Percentiles rank a stretch among this genome's conserved stretches.
Evolutionary conservation across 2,797 vertebrate species (phyloP).

Genomic region (Eutrigla gurnardus): DNA sequence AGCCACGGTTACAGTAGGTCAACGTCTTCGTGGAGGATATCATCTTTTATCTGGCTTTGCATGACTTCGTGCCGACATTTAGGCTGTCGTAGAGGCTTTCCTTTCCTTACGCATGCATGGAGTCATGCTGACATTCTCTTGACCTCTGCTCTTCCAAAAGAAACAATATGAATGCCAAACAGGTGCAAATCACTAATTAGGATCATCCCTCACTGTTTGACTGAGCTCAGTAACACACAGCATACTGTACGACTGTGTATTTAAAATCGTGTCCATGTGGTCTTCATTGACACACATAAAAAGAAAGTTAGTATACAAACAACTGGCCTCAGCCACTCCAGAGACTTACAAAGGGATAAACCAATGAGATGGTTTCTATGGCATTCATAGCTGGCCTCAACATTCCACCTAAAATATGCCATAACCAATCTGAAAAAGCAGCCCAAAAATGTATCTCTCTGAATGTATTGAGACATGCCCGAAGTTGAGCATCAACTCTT

Average conservation of each 20-base stretch:
- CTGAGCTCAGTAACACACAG: slow-evolving; percentile 23
- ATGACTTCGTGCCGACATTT: background rate
- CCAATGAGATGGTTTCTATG: slow-evolving; percentile 26
- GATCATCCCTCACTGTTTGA: background rate
- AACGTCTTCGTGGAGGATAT: slow-evolving; percentile 11
- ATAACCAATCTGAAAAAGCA: slow-evolving; percentile 13
- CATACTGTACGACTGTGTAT: slow-evolving; percentile 27
- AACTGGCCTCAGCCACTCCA: slow-evolving; percentile 38
- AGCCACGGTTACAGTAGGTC: background rate
- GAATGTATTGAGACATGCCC: slow-evolving; percentile 26
- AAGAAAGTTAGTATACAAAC: too few relatives aligned
- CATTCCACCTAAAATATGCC: background rate
- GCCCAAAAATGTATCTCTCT: background rate
- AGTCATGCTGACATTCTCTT: slow-evolving; percentile 1
- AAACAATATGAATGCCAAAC: slow-evolving; percentile 12
- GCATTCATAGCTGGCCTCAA: slow-evolving; percentile 15
- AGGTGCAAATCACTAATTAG: slow-evolving; percentile 16
- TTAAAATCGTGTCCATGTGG: slow-evolving; percentile 51
- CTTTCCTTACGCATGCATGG: background rate
- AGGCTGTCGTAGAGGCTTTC: too few relatives aligned
- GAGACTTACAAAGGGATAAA: slow-evolving; percentile 40
- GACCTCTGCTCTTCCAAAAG: background rate
- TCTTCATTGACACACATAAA: slow-evolving; percentile 66
- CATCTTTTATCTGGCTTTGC: background rate
- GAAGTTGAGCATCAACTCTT: slow-evolving; percentile 9